phyloP scores from a whole-genome alignment of 2,113 vertebrate genomes.

The Bucco capensis region DNA sequence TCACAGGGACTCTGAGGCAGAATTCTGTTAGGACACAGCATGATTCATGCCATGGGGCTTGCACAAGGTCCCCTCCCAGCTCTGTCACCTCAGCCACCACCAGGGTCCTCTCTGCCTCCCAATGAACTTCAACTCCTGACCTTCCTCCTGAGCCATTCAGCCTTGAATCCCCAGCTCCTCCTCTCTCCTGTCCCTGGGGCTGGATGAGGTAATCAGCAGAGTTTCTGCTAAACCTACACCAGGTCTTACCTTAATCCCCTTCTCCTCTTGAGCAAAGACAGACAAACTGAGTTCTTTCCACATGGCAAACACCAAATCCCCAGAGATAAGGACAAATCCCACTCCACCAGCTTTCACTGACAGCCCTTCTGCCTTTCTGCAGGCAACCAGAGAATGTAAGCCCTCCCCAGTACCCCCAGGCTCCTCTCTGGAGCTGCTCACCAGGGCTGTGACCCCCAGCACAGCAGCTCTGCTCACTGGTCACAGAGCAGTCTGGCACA shows the following conservation, averaged over 20 bases:
- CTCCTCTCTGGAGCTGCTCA: too few relatives aligned
- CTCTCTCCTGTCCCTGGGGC: not conserved
- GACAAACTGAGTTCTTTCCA: not conserved
- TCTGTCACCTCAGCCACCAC: not conserved
- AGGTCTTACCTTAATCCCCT: not conserved
- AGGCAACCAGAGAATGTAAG: too few relatives aligned
- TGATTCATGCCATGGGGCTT: too few relatives aligned
- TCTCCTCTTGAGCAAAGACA: rapidly evolving
- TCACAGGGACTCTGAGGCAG: too few relatives aligned
- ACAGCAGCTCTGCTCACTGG: too few relatives aligned
- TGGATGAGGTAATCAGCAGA: rapidly evolving
- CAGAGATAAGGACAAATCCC: not conserved
- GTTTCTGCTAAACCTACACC: not conserved
- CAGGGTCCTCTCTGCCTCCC: not conserved
- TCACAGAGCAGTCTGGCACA: too few relatives aligned
- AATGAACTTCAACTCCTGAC: not conserved
- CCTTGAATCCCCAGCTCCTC: not conserved
- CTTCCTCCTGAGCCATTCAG: not conserved
- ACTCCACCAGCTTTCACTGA: too few relatives aligned
- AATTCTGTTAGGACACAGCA: not conserved
- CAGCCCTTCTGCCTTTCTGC: too few relatives aligned
- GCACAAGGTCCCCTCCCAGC: not conserved
- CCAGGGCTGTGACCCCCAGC: too few relatives aligned
- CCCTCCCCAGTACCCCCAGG: too few relatives aligned
- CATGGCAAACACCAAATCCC: not conserved